Conservation (phyloP, 1,140 invertebrate genomes). For the Conus ventricosus region DNA sequence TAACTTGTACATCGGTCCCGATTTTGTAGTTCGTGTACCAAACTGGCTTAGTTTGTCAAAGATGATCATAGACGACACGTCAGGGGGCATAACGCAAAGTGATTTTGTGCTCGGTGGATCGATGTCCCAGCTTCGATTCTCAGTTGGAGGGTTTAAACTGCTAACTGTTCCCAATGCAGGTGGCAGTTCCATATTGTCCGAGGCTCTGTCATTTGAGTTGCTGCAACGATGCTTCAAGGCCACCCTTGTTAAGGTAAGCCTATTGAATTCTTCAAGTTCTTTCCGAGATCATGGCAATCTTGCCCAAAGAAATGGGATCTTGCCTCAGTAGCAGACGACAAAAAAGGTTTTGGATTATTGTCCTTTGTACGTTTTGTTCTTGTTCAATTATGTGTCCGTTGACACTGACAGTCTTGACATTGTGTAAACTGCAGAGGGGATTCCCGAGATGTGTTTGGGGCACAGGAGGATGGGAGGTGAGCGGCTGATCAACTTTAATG, state of each 20-base stretch:
- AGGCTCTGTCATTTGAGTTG: constrained; percentile 71
- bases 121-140: constrained; percentile 59
- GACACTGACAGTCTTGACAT: too few species aligned
- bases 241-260: constrained; percentile 61
- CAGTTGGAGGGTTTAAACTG: constrained; percentile 53
- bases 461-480: too few species aligned
- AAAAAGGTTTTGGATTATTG: neutral
- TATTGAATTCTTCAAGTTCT: neutral
- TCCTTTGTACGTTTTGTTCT: neutral
- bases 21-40: constrained; percentile 58
- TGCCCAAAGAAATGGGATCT: too few species aligned
- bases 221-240: constrained; percentile 66
- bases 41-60: constrained; percentile 56
- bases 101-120: constrained; percentile 57
- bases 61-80: constrained; percentile 49
- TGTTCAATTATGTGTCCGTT: too few species aligned
- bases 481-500: too few species aligned
- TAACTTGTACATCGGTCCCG: constrained; percentile 61
- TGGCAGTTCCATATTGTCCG: constrained; percentile 69
- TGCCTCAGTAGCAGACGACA: too few species aligned
- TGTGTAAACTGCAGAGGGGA: too few species aligned
- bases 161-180: constrained; percentile 69
- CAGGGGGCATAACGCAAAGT: constrained; percentile 53
- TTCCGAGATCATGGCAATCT: too few species aligned
- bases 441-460: too few species aligned